These are phyloP conservation scores for Campopleginae sp. DNA, from an alignment of 2,888 invertebrate genomes.

Conservation along the genomic window DNA sequence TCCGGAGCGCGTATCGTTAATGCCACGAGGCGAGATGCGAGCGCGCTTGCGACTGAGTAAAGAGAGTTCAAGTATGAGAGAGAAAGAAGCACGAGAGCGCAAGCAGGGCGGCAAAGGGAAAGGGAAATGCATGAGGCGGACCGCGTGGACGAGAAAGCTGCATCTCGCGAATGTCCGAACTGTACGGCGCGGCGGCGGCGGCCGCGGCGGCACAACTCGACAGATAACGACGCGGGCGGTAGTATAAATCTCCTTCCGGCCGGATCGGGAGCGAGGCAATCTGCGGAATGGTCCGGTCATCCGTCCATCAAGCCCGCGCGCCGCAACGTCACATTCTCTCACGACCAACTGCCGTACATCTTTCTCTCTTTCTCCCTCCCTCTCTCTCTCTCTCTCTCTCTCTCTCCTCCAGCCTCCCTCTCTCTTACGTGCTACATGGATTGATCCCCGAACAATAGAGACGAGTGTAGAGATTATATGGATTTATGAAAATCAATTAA, in stretches of 20 bases:
- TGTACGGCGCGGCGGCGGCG: too few species aligned
- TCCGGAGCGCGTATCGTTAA: constrained; percentile 23
- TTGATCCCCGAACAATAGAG: constrained; percentile 19
- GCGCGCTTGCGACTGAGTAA: constrained; percentile 19
- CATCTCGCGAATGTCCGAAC: constrained; percentile 69
- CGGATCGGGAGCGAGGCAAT: constrained; percentile 83
- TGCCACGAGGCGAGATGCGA: constrained; percentile 47
- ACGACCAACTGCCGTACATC: constrained; percentile 38
- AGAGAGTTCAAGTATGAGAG: constrained; percentile 33
- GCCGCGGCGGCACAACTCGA: constrained; percentile 72
- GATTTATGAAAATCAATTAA: constrained; percentile 13
- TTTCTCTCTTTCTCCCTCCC: constrained; percentile 35
- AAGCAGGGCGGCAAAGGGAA: constrained; percentile 58
- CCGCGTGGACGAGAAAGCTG: constrained; percentile 39
- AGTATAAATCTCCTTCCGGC: constrained; percentile 82
- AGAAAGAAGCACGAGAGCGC: constrained; percentile 25
- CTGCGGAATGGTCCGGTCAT: constrained; percentile 84
- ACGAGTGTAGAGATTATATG: constrained; percentile 1
- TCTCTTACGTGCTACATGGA: constrained; percentile 7
- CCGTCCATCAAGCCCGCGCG: constrained; percentile 81
- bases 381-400: constrained; percentile 6
- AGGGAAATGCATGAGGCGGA: constrained; percentile 42
- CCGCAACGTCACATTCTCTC: constrained; percentile 75
- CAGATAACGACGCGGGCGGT: constrained; percentile 82
- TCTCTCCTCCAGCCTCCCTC: background rate